phyloP scores from a whole-genome alignment of 92 coral and sea anemone genomes.

The Phymanthus crucifer region DNA sequence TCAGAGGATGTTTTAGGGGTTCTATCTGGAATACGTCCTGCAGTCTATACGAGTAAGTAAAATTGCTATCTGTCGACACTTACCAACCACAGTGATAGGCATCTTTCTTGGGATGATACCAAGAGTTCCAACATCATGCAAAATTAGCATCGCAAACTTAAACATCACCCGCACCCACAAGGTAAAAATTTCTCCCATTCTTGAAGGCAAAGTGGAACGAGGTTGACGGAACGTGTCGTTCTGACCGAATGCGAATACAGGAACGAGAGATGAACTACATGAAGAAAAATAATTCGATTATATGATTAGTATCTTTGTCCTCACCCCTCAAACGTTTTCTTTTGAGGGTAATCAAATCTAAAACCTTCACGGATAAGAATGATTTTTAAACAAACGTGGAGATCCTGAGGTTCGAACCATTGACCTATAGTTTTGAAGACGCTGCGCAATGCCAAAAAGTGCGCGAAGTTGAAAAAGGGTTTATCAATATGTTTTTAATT shows the following conservation, averaged over 20 bases:
- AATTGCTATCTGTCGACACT: constrained; percentile 1
- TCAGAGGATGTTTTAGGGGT: no score
- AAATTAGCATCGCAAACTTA: not conserved
- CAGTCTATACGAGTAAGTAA: no score
- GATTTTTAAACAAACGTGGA: no score
- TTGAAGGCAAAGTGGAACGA: constrained; percentile 4
- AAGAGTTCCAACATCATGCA: constrained; percentile 14
- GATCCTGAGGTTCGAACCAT: no score
- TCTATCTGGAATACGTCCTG: no score
- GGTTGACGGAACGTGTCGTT: constrained; percentile 64
- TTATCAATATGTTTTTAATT: no score
- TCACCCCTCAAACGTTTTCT: not conserved
- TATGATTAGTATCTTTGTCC: not conserved
- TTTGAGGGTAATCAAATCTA: not conserved
- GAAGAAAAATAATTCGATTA: no score
- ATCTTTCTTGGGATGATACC: constrained; percentile 35
- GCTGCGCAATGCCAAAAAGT: no score
- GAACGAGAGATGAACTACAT: constrained; percentile 84
- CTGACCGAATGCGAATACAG: constrained; percentile 91
- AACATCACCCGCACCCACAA: not conserved
- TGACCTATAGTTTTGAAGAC: no score
- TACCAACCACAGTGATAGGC: constrained; percentile 56
- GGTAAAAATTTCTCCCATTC: constrained; percentile 24
- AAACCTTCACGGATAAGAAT: no score
- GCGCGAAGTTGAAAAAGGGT: no score